Evolutionary conservation across 2,888 invertebrate species (phyloP), one percentile per base, ranked within the genome.

Genomic region (Dryobotodes eremita): DNA sequence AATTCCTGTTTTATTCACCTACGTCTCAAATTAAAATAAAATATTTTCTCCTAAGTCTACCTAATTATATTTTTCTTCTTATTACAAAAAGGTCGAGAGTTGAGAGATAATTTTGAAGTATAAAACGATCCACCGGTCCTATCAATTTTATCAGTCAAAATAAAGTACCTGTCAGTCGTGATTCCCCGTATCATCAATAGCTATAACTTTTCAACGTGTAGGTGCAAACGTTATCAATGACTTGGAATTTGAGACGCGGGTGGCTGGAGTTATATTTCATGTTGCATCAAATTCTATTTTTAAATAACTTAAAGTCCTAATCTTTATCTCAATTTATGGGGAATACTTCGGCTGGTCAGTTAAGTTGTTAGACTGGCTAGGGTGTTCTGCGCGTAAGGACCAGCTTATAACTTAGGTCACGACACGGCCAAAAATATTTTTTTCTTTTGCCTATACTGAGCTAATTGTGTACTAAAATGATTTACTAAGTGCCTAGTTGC

Each of bases 171-270:
- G 73, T 36, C 55, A 70, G 72, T 83, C 75, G 75, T 65, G 55
- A 62, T 48, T 62, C 1, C 48, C 42, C 15, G 31, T 46, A 26
- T 36, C 53, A 61, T 61, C 46, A 11, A 53, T 53, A 64, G 62
- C 50, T 71, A 59, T 80, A 26, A 46, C 11, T 66, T 78, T 64
- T 42, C 5, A 55, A 31, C 20, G 53, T 71, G 31, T 64, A 31
- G 36, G 66, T 68, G 71, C 13, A 59, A 50, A 69, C 46, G 57
- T 71, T 79, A 71, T 79, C 84, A 62, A 53, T 83, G 50, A 55
- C 46, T 61, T 4, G 20, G 5, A 36, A 46, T 53, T 59, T 23
- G 17, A 66, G 8, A 23, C 23, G 11, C 15, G n/a, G 13, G 3
- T 26, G 15, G 7, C 46, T 26, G 7, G 8, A 72, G 5, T 23